Percentiles rank a stretch among this genome's conserved stretches.
phyloP scores from a whole-genome alignment of 2,888 invertebrate species.

The Synanthedon myopaeformis region DNA sequence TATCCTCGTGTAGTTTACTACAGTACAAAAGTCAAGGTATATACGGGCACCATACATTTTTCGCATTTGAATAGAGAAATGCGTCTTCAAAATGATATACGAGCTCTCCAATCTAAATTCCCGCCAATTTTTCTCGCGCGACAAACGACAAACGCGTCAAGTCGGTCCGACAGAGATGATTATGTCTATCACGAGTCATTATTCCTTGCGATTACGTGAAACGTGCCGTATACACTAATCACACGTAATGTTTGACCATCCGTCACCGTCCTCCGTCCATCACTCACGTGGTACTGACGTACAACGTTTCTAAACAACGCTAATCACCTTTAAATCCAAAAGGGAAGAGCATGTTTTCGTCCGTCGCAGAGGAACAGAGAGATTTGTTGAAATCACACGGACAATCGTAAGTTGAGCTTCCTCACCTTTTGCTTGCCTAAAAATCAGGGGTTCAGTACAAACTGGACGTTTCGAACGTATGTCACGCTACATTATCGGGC shows the following conservation, averaged over 20 bases:
- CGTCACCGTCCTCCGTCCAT: slow-evolving; percentile 46
- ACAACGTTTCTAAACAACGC: slow-evolving; percentile 12
- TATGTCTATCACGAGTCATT: slow-evolving; percentile 40
- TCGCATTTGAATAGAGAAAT: not conserved
- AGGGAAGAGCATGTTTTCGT: slow-evolving; percentile 21
- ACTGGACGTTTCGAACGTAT: slow-evolving; percentile 41
- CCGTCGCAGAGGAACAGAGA: slow-evolving; percentile 8
- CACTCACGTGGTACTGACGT: slow-evolving; percentile 39
- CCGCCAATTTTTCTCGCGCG: slow-evolving; percentile 1
- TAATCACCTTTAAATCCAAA: slow-evolving; percentile 10
- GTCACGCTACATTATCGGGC: slow-evolving; percentile 63
- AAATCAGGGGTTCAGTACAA: slow-evolving; percentile 15
- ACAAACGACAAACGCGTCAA: slow-evolving; percentile 8
- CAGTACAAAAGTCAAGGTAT: too few relatives aligned
- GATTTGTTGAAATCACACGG: slow-evolving; percentile 25
- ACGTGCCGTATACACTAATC: slow-evolving; percentile 51
- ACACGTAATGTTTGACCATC: slow-evolving; percentile 48
- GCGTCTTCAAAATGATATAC: not conserved
- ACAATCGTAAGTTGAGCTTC: slow-evolving; percentile 29
- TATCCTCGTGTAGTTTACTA: too few relatives aligned
- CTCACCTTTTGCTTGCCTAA: slow-evolving; percentile 1
- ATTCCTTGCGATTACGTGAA: slow-evolving; percentile 47
- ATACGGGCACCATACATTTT: too few relatives aligned
- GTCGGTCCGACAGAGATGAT: slow-evolving; percentile 4
- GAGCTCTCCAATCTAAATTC: not conserved